Percentiles rank a stretch among this genome's conserved stretches.
Evolutionary conservation across 64 coral and sea anemone species (phyloP).

Genomic region (Montipora foliosa): DNA sequence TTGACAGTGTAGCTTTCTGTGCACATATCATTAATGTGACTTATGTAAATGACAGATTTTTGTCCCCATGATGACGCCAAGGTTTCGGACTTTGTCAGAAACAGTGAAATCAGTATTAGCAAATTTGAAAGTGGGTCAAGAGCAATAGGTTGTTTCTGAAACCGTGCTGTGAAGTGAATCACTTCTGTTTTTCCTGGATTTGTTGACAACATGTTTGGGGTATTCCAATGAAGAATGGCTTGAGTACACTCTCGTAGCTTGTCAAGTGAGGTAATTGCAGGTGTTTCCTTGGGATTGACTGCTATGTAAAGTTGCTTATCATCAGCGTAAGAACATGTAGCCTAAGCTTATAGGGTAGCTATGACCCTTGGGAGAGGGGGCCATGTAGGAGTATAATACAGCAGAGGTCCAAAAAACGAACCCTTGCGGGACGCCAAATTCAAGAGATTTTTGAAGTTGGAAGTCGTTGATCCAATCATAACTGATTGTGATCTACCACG

Average conservation of each 20-base stretch:
- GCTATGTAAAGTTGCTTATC: neutral
- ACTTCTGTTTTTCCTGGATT: conserved; percentile 45
- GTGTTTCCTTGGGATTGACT: neutral
- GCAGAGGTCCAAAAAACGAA: neutral
- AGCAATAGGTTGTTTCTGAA: too few species aligned
- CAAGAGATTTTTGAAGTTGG: neutral
- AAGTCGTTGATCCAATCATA: too few species aligned
- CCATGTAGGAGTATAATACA: neutral
- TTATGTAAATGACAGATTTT: conserved; percentile 31
- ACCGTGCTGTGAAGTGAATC: conserved; percentile 1
- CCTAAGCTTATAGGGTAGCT: neutral
- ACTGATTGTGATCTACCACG: too few species aligned
- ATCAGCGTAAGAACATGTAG: neutral
- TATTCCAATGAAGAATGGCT: too few species aligned
- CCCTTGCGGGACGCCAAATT: too few species aligned
- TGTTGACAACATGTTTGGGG: too few species aligned
- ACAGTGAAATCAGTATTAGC: too few species aligned
- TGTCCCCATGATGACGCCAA: conserved; percentile 45
- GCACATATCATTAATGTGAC: conserved; percentile 49
- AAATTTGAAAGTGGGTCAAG: neutral
- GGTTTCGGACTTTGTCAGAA: too few species aligned
- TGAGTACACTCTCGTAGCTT: neutral
- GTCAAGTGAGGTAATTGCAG: too few species aligned
- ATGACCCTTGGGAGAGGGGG: neutral
- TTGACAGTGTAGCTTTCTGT: conserved; percentile 19